Percentiles rank a stretch among this genome's conserved stretches.
phyloP scores from a whole-genome alignment of 2,113 vertebrate genomes.

The Salvator merianae region DNA sequence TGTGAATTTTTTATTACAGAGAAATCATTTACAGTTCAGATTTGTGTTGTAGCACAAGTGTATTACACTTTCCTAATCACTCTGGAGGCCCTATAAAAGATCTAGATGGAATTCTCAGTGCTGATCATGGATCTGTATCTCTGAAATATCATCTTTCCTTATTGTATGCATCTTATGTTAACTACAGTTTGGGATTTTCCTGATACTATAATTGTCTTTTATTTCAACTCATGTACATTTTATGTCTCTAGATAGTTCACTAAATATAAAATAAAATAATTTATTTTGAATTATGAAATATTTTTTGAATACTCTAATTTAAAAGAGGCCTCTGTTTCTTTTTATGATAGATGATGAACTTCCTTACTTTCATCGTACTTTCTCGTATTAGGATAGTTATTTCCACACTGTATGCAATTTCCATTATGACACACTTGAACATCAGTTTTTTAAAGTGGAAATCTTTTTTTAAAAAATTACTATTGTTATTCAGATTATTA shows the following conservation, averaged over 20 bases:
- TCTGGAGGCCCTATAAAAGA: not conserved
- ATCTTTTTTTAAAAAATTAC: constrained; percentile 30
- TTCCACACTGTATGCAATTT: constrained; percentile 18
- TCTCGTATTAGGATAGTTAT: constrained; percentile 1
- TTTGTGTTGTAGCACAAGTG: not conserved
- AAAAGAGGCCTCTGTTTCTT: not conserved
- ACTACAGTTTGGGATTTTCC: not conserved
- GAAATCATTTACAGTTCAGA: not conserved
- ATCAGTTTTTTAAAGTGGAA: constrained; percentile 16
- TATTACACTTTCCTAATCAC: constrained; percentile 25
- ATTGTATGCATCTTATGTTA: not conserved
- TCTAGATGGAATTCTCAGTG: constrained; percentile 21
- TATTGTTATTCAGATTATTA: constrained; percentile 7
- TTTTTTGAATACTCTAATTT: constrained; percentile 17
- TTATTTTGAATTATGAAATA: constrained; percentile 11
- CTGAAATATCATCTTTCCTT: constrained; percentile 17
- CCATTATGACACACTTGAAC: constrained; percentile 17
- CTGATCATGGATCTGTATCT: not conserved
- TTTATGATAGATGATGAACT: not conserved
- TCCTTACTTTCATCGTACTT: constrained; percentile 14
- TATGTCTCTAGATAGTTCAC: constrained; percentile 12
- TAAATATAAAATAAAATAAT: constrained; percentile 34
- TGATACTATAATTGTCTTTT: constrained; percentile 33
- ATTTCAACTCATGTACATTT: constrained; percentile 32
- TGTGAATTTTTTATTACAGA: not conserved